These are phyloP conservation scores for Paradisaea rubra DNA, from an alignment of 2,113 vertebrate genomes.

Conservation along the genomic window DNA sequence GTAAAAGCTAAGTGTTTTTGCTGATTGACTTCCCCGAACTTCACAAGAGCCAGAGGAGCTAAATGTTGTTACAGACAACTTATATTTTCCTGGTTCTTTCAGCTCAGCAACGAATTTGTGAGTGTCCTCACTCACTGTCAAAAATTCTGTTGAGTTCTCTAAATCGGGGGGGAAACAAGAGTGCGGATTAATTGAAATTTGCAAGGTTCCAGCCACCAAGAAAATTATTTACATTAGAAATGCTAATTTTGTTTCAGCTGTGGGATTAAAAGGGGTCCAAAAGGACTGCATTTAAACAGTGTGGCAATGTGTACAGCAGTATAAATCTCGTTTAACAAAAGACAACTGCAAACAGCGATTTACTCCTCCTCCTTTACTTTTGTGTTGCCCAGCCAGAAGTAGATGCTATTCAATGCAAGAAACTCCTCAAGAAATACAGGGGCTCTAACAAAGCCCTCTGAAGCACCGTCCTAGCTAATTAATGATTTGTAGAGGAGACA, in stretches of 20 bases:
- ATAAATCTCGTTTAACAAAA: not conserved
- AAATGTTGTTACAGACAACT: constrained; percentile 79
- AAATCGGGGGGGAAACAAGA: not conserved
- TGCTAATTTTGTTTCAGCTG: not conserved
- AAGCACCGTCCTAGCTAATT: not conserved
- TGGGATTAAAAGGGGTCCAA: not conserved
- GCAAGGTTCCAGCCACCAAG: not conserved
- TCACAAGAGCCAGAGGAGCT: constrained; percentile 87
- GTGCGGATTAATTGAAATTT: not conserved
- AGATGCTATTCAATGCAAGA: not conserved
- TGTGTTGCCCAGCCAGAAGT: not conserved
- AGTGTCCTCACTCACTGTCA: constrained; percentile 85
- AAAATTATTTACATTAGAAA: not conserved
- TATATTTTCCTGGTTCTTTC: constrained; percentile 86
- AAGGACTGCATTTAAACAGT: not conserved
- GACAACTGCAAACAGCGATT: not conserved
- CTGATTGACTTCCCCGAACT: constrained; percentile 78
- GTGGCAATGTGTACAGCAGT: not conserved
- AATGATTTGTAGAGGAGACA: not conserved
- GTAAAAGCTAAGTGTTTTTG: constrained; percentile 86
- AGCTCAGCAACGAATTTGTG: constrained; percentile 86
- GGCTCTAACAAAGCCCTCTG: not conserved
- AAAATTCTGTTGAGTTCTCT: constrained; percentile 83
- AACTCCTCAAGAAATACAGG: not conserved
- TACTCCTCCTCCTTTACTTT: not conserved